Base-by-base conservation (phyloP, 2,888 invertebrate species). In the Hypomecis punctinalis region DNA sequence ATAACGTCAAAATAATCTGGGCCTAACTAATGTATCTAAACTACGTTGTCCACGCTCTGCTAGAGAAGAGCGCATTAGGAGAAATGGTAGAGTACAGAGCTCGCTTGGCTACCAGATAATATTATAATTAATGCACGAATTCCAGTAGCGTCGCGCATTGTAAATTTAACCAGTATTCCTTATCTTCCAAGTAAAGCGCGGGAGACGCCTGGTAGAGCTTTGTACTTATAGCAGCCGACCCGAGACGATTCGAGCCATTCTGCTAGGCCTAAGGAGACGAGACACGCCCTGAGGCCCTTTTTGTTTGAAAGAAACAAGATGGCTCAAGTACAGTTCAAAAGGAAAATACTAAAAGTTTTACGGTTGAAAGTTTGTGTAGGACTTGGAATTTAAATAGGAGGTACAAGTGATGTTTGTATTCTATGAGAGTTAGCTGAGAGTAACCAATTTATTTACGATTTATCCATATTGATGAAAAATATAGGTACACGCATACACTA, bases 211-310 rank as follows among this genome's bases (percentile, higher is more conserved):
- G 3, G 23, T 23, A 57, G 71, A 68, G 70, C 66, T 71, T 63
- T 58, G 64, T 63, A 71, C 72, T 75, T 72, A 69, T 72, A 63
- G 69, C 64, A 68, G 68, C 69, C 23, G 70, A 73, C 68, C 65
- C 54, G 67, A 71, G 60, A 67, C 49, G 64, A 61, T 64, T 63
- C 58, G 60, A 68, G 63, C 67, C 64, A 70, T 65, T 67, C 60
- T 49, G 13, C 43, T 13, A 36, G 56, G 6, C 11, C 36, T 39
- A 5, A 5, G n/a, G 7, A 36, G 51, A 46, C 40, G 11, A 39
- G 60, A 42, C 7, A 23, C 37, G 46, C 46, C 52, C 35, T 39
- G 3, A 40, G 52, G 45, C 37, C 42, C 49, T 37, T 39, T 53
- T 51, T 60, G 36, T 43, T 53, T 46, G 13, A 51, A 60, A 42